A percentile compares a stretch with the other conserved stretches of the same genome.
phyloP scores from a whole-genome alignment of 1,140 invertebrate genomes.

The Pachyrhynchus sulphureomaculatus region DNA sequence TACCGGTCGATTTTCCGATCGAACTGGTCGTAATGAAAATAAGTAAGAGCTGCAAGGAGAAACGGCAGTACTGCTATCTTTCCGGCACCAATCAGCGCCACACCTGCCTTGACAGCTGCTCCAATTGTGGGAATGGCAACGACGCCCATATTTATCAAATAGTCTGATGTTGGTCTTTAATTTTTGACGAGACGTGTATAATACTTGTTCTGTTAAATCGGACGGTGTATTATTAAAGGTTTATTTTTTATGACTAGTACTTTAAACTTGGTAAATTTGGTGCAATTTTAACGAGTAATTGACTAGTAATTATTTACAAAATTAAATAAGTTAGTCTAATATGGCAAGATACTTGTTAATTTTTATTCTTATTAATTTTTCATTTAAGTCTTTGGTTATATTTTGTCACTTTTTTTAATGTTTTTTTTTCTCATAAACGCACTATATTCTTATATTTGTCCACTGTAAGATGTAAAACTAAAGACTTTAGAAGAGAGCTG shows the following conservation, averaged over 20 bases:
- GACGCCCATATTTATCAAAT: constrained; percentile 25
- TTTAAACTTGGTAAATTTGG: too few species aligned
- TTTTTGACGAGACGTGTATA: not conserved
- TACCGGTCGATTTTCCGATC: constrained; percentile 77
- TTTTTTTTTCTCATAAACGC: too few species aligned
- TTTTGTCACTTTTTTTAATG: too few species aligned
- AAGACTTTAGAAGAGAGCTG: too few species aligned
- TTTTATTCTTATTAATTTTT: not conserved
- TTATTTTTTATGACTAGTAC: too few species aligned
- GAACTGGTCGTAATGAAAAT: constrained; percentile 82
- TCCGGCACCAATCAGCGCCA: constrained; percentile 65
- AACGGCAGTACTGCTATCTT: constrained; percentile 76
- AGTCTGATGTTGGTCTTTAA: not conserved
- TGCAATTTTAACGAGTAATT: too few species aligned
- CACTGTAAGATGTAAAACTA: too few species aligned
- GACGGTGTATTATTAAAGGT: too few species aligned
- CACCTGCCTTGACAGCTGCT: constrained; percentile 67
- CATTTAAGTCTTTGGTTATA: not conserved
- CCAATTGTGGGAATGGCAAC: constrained; percentile 32
- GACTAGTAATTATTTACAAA: not conserved
- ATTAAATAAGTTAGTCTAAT: not conserved
- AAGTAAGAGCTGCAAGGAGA: constrained; percentile 74
- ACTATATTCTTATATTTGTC: too few species aligned
- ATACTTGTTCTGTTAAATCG: too few species aligned
- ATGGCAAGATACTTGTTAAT: not conserved